These are phyloP conservation scores for Osmoderma eremita DNA, from an alignment of 2,888 invertebrate species.

Conservation along the genomic window DNA sequence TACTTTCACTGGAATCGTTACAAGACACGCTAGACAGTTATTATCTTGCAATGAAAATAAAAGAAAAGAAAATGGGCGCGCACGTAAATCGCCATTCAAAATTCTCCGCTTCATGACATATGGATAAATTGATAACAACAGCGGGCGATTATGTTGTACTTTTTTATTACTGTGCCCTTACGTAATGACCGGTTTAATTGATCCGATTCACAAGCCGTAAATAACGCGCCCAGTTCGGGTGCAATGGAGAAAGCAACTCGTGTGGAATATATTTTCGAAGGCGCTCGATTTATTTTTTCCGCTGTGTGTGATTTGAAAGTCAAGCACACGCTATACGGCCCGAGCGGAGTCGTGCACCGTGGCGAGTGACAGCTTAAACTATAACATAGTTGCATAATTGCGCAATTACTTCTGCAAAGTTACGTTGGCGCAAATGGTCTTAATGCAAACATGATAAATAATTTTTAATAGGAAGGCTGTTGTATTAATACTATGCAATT, in stretches of 20 bases:
- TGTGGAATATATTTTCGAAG: conserved; percentile 19
- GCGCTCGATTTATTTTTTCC: conserved; percentile 11
- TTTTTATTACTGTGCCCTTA: conserved; percentile 23
- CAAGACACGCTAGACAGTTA: conserved; percentile 23
- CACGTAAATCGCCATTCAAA: conserved; percentile 21
- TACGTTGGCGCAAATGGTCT: no score
- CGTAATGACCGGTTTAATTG: conserved; percentile 31
- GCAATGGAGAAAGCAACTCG: conserved; percentile 24
- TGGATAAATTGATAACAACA: conserved; percentile 19
- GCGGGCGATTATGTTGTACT: conserved; percentile 12
- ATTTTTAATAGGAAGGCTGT: no score
- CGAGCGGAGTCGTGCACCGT: not conserved
- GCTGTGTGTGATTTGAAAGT: conserved; percentile 23
- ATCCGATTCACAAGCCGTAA: conserved; percentile 31
- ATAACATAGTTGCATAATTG: no score
- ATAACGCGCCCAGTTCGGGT: conserved; percentile 10
- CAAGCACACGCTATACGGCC: not conserved
- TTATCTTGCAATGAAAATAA: conserved; percentile 32
- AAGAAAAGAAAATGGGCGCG: conserved; percentile 4
- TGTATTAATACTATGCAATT: no score
- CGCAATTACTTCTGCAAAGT: no score
- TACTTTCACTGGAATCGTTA: conserved; percentile 27
- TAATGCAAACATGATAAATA: no score
- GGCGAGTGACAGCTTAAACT: not conserved
- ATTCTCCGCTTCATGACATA: not conserved